Evolutionary conservation across 2,888 invertebrate species (phyloP), one percentile per base, ranked within the genome.

Genomic region (Drosophila trichaetosa): DNA sequence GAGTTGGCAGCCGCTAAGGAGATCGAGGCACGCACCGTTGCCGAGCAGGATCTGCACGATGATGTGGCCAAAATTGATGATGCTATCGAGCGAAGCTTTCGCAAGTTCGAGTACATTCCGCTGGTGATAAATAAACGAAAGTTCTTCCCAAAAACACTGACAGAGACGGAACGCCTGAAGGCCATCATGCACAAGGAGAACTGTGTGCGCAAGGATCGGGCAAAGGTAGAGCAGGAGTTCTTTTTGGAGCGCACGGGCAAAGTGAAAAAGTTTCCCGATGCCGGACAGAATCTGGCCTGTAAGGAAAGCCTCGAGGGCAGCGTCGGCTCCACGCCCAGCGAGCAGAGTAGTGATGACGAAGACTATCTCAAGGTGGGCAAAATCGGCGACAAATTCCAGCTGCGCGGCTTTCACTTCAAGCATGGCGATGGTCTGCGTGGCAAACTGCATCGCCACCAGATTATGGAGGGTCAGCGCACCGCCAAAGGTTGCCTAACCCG

Each of bases 341-440:
- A 92, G 34, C 86, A 90, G 63, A 92, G 92, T 27, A 89, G 91
- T 54, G 91, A 92, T 33, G 92, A 93, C 46, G 93, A 92, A 65
- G 92, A 92, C 67, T 85, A 84, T 7, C 71, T 92, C 36, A 51
- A 82, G 57, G 92, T 93, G 42, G 93, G 93, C 5, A 89, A 90
- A 42, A 73, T 76, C 2, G 86, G 82, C 0, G 87, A 87, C 21
- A 83, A 85, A 10, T 92, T 91, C 53, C 86, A 87, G 57, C 69
- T 93, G n/a, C 90, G 93, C 0, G 93, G 93, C 4, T 92, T 91
- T 53, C 92, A 91, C 33, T 93, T 88, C 59, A 91, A 91, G 72
- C 73, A 92, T 4, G 91, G 89, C 31, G 78, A 89, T 0, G 90
- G 91, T 2, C 54, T 92, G 27, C 88, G 92, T 0, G 93, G 93